These are phyloP conservation scores for Albula goreensis DNA, from an alignment of 2,113 vertebrate genomes.

Conservation along the genomic window DNA sequence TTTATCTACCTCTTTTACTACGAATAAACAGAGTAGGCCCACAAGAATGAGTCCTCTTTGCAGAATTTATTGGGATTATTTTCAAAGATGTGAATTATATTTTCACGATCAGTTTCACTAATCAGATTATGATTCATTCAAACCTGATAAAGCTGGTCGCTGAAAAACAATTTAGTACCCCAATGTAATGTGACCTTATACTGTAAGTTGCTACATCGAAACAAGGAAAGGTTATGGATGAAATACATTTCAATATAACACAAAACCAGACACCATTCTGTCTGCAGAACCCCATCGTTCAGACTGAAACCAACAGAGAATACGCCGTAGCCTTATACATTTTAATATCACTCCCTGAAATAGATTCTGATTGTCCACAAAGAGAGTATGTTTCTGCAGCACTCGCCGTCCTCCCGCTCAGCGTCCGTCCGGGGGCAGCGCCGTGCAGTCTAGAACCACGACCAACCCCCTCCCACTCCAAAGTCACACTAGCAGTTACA, in stretches of 20 bases:
- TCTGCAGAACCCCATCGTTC: neutral
- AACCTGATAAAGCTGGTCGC: neutral
- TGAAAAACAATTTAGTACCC: conserved; percentile 15
- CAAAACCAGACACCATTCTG: conserved; percentile 20
- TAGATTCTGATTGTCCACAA: conserved; percentile 2
- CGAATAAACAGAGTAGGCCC: neutral
- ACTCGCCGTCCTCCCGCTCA: neutral
- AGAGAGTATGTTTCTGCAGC: neutral
- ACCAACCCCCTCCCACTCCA: neutral
- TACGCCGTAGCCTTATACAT: neutral
- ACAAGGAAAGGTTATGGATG: neutral
- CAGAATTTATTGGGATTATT: too few species aligned
- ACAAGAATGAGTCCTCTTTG: too few species aligned
- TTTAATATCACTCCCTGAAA: neutral
- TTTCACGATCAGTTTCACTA: too few species aligned
- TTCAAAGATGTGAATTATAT: too few species aligned
- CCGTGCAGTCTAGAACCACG: neutral
- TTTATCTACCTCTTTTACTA: conserved; percentile 1
- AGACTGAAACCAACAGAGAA: conserved; percentile 11
- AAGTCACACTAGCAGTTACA: neutral
- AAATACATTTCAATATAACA: conserved; percentile 9
- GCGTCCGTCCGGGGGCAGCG: neutral
- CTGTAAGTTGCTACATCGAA: neutral
- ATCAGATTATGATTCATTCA: too few species aligned
- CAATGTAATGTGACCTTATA: neutral